A percentile compares a stretch with the other conserved stretches of the same genome.
These are phyloP conservation scores for Cossypha niveicapilla DNA, from an alignment of 2,797 vertebrate species.

Conservation along the genomic window DNA sequence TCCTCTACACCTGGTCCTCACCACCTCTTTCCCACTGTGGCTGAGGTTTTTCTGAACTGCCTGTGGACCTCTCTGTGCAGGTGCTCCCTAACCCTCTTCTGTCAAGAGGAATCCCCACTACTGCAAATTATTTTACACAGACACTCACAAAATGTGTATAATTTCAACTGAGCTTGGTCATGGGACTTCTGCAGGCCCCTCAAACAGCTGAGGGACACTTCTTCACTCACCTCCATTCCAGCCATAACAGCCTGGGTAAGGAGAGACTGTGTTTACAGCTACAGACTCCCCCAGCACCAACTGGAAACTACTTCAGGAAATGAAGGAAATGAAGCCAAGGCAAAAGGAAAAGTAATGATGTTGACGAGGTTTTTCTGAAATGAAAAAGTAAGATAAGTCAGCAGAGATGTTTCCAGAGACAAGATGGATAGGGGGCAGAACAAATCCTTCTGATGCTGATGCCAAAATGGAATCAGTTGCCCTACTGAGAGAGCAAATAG, in stretches of 20 bases:
- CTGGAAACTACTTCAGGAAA: background rate
- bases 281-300: rapidly evolving
- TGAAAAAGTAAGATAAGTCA: background rate
- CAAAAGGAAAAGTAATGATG: background rate
- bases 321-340: background rate
- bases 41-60: background rate
- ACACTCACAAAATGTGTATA: background rate
- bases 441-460: background rate
- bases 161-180: background rate
- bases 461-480: background rate
- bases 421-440: background rate
- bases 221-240: background rate
- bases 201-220: background rate
- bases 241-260: background rate
- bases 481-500: background rate
- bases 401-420: background rate
- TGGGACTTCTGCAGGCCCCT: background rate
- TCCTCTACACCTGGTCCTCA: background rate
- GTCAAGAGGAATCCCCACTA: background rate
- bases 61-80: background rate
- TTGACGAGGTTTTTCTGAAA: background rate
- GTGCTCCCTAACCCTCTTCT: background rate
- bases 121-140: background rate
- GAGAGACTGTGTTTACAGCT: rapidly evolving
- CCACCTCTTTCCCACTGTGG: rapidly evolving